phyloP scores from a whole-genome alignment of 2,888 invertebrate genomes.

The Eristalinus sepulchralis region DNA sequence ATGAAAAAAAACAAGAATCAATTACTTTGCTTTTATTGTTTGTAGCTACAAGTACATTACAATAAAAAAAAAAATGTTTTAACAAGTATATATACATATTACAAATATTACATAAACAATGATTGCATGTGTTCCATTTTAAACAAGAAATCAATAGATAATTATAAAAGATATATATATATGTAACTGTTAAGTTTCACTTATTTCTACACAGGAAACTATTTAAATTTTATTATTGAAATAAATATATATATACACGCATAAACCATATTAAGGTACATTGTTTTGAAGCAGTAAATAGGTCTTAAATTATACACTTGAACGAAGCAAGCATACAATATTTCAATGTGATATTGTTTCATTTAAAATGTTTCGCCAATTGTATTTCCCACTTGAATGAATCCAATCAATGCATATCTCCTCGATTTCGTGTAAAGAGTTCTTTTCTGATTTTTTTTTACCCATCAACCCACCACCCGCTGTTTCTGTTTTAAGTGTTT shows the following conservation, averaged over 20 bases:
- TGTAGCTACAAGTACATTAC: conserved; percentile 28
- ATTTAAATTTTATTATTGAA: conserved; percentile 45
- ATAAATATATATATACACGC: background rate
- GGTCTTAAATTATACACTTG: conserved; percentile 43
- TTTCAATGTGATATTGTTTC: conserved; percentile 57
- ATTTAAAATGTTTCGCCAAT: conserved; percentile 15
- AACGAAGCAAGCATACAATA: conserved; percentile 22
- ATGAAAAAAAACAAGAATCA: conserved; percentile 31
- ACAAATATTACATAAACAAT: conserved; percentile 55
- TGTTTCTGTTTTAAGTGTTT: conserved; percentile 14
- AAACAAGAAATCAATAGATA: conserved; percentile 69
- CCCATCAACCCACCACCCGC: background rate
- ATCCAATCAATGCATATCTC: conserved; percentile 12
- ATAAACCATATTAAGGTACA: background rate
- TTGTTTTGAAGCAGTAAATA: conserved; percentile 29
- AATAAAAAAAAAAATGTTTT: conserved; percentile 1
- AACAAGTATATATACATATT: conserved; percentile 8
- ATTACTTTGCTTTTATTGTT: conserved; percentile 55
- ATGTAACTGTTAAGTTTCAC: conserved; percentile 40
- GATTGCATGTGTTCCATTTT: conserved; percentile 66
- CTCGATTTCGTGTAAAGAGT: background rate
- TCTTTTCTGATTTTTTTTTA: background rate
- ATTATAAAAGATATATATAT: conserved; percentile 67
- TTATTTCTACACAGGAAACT: conserved; percentile 48
- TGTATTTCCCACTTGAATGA: conserved; percentile 52